Evolutionary conservation across 2,113 vertebrate species (phyloP), one percentile per base, ranked within the genome.

Genomic region (Leptobrachium ailaonicum): DNA sequence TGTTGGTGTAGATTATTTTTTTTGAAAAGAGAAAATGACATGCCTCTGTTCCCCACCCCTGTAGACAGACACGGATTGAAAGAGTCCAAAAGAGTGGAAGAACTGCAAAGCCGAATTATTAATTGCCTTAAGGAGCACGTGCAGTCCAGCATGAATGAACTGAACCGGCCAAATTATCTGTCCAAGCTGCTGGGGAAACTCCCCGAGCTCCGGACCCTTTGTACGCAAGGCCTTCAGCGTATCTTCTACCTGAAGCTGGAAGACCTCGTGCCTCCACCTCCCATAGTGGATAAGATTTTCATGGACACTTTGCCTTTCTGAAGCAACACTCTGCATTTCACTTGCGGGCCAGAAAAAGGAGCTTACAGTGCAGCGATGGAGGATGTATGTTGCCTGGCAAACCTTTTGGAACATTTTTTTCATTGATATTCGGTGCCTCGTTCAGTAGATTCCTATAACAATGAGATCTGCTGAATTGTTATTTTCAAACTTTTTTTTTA

Each of bases 221-320:
- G 96, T 86, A 98, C 94, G 41, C 96, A 98, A 84, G 97, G 97
- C 79, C 92, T 96, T 10, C 97, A 98, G 86, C 95, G 96, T 53
- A 98, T 99, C 85, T 96, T 99, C 87, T 98, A 97, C 91, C 95
- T 98, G 82, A 98, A 98, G 87, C 87, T 99, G 77, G 96, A 96
- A 86, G 94, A 98, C 80, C 82, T 98, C 66, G 96, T 98, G 83
- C 94, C 96, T 0, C 95, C 95, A 0, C 97, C 97, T 0, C 95
- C 95, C 2, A 95, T 98, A 0, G 93, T 98, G 0, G 96, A 98
- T 68, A 98, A 97, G 89, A 96, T 99, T 83, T 97, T 98, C 84
- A 95, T 97, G 96, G 96, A 98, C 85, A 95, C 95, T 0, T 87
- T 98, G 88, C 95, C 96, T 47, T 99, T 98, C 90, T 98, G 90